Percentiles rank a stretch among this genome's conserved stretches.
phyloP scores from a whole-genome alignment of 1,140 invertebrate genomes.

The Nasonia longicornis region DNA sequence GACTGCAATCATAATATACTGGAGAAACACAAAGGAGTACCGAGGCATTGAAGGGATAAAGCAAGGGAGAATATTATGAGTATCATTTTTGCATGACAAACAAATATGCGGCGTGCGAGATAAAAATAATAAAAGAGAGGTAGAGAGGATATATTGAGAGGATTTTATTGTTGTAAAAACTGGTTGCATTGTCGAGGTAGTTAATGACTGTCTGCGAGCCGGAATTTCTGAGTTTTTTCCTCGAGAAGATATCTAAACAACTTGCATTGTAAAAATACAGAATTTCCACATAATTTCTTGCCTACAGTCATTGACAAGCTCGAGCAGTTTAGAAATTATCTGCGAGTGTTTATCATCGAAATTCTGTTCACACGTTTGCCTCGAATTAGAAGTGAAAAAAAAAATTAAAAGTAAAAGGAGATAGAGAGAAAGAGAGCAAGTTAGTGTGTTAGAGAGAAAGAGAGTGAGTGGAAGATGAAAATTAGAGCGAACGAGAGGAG shows the following conservation, averaged over 20 bases:
- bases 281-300: not conserved
- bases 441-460: not conserved
- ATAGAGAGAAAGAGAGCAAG: not conserved
- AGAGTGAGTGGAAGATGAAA: not conserved
- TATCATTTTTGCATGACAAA: conserved; percentile 43
- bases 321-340: not conserved
- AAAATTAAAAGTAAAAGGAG: not conserved
- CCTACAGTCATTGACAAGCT: not conserved
- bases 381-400: conserved; percentile 10
- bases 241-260: too few relatives aligned
- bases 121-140: conserved; percentile 16
- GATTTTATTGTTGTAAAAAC: conserved; percentile 22
- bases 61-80: conserved; percentile 30
- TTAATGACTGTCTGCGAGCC: not conserved
- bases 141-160: not conserved
- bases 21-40: conserved; percentile 46
- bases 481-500: conserved; percentile 1
- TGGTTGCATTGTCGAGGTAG: not conserved
- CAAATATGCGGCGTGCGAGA: conserved; percentile 42
- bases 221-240: too few relatives aligned
- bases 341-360: conserved; percentile 11
- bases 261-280: too few relatives aligned
- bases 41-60: conserved; percentile 18
- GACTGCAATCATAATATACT: conserved; percentile 66
- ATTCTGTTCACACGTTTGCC: conserved; percentile 38